phyloP scores from a whole-genome alignment of 1,140 invertebrate genomes.

The Hylyphantes graminicola region DNA sequence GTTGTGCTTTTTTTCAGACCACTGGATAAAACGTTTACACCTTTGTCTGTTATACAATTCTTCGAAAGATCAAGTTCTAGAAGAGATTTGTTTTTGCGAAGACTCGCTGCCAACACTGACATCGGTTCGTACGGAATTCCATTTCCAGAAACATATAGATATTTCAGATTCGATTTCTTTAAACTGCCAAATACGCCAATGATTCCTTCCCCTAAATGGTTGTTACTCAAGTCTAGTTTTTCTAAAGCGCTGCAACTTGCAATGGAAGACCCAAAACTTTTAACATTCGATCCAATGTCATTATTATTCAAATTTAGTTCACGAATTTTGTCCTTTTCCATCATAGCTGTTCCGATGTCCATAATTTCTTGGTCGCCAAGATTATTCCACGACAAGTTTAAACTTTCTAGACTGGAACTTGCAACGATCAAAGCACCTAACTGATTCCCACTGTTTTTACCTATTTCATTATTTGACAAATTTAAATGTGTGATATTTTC shows the following conservation, averaged over 20 bases:
- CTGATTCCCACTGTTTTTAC: background rate
- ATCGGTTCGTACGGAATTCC: slow-evolving; percentile 22
- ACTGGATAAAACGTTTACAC: background rate
- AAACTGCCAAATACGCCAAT: background rate
- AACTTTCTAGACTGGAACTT: background rate
- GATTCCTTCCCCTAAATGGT: slow-evolving; percentile 24
- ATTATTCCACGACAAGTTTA: slow-evolving; percentile 33
- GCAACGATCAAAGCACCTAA: slow-evolving; percentile 4
- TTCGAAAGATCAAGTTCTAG: slow-evolving; percentile 9
- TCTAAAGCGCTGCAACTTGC: slow-evolving; percentile 21
- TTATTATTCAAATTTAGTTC: slow-evolving; percentile 37
- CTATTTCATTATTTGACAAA: slow-evolving; percentile 10
- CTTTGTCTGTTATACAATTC: slow-evolving; percentile 29
- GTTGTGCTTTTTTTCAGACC: slow-evolving; percentile 14
- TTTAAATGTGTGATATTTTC: slow-evolving; percentile 25
- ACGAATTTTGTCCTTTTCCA: slow-evolving; percentile 1
- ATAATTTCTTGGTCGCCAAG: slow-evolving; percentile 27
- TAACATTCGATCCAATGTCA: background rate
- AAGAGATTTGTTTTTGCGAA: slow-evolving; percentile 4
- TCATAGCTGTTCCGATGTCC: slow-evolving; percentile 8
- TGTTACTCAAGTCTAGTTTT: slow-evolving; percentile 37
- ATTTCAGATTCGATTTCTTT: slow-evolving; percentile 26
- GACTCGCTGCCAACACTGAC: background rate
- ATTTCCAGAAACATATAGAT: slow-evolving; percentile 24
- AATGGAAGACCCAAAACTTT: slow-evolving; percentile 9